Percentiles rank a stretch among this genome's conserved stretches.
These are phyloP conservation scores for Drosophila rufa DNA, from an alignment of 1,140 invertebrate genomes.

Conservation along the genomic window DNA sequence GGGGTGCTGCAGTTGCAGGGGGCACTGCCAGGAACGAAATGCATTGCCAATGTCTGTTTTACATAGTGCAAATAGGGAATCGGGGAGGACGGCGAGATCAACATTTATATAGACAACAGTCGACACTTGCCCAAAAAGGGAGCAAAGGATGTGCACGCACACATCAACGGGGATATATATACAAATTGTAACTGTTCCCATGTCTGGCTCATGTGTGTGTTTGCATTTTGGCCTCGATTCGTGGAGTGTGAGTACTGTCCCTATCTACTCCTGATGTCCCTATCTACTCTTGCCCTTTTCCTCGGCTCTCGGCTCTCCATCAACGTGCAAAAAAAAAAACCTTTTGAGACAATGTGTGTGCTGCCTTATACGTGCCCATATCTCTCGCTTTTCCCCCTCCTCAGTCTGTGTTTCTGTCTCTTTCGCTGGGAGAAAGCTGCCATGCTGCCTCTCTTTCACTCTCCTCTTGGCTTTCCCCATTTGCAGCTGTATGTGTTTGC, in stretches of 20 bases:
- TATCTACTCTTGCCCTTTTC: constrained; percentile 14
- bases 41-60: constrained; percentile 72
- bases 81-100: constrained; percentile 38
- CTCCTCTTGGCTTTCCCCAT: constrained; percentile 2
- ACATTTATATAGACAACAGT: constrained; percentile 67
- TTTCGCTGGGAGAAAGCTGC: background rate
- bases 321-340: constrained; percentile 31
- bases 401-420: background rate
- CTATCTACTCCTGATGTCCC: constrained; percentile 30
- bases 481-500: constrained; percentile 68
- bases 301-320: constrained; percentile 5
- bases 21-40: constrained; percentile 29
- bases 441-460: background rate
- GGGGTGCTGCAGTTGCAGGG: constrained; percentile 25
- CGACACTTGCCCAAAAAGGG: constrained; percentile 48
- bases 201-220: constrained; percentile 36
- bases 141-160: constrained; percentile 39
- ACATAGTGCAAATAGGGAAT: constrained; percentile 37
- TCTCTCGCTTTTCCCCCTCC: constrained; percentile 17
- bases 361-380: constrained; percentile 49
- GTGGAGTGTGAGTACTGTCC: constrained; percentile 17
- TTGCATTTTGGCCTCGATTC: constrained; percentile 33
- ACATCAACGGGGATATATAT: constrained; percentile 33
- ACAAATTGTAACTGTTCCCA: constrained; percentile 78
- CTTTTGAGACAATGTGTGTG: constrained; percentile 50